Base-by-base conservation (phyloP, 2,888 invertebrate genomes). In the Tachina lurida region DNA sequence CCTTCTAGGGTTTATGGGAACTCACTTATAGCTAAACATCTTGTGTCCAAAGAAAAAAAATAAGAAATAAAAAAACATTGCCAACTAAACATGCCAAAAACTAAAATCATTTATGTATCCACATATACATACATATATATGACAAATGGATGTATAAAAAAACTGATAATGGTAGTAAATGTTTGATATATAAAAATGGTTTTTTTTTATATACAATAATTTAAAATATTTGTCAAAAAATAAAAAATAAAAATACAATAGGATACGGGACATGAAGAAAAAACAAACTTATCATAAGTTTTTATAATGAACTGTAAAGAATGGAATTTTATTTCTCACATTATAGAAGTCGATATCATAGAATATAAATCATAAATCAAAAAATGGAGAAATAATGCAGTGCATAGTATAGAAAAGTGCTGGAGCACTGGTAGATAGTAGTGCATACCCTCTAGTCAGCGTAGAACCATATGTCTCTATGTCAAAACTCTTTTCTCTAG, bases 321-420 rank as follows among this genome's bases (percentile, higher is more conserved):
- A 65, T 76, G 71, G 76, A 82, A 82, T 76, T 82, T 82, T 76
- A 76, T 76, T 82, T 70, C 76, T 71, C 63, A 82, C 41, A 84
- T 76, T 76, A 80, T 80, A 67, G 54, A 81, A 84, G 84, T 84
- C 84, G 67, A 76, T 81, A 73, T 68, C 73, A 81, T 77, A 81
- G 84, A 84, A 77, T 76, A 76, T 73, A 68, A 80, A 67, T 81
- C 71, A 77, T 84, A 84, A 81, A 80, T 84, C 80, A 80, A 76
- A 71, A 76, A 81, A 80, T 77, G 73, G 62, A 22, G 43, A 60
- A 68, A 62, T 4, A 76, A 70, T 58, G 56, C 62, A 76, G 76
- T 77, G 84, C 80, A 67, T 67, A 65, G 58, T 67, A 22, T 60
- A 19, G 39, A 62, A 43, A 74, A 19, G 52, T 68, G 45, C 31